These are phyloP conservation scores for Anarhynchus alexandrinus DNA, from an alignment of 2,113 vertebrate species.

Conservation along the genomic window DNA sequence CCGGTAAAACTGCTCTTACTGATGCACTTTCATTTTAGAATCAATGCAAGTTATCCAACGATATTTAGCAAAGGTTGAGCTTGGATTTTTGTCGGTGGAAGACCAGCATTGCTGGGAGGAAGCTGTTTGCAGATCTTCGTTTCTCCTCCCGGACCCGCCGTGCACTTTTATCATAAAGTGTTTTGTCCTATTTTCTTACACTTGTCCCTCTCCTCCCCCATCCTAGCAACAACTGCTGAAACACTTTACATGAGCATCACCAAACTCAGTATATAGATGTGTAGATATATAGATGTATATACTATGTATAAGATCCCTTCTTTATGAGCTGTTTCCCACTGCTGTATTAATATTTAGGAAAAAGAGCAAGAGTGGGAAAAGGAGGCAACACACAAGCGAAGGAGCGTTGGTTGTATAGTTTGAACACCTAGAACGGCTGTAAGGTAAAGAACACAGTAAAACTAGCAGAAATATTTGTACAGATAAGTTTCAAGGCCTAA, in stretches of 20 bases:
- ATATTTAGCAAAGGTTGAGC: background rate
- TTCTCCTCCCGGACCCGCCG: background rate
- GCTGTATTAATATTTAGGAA: background rate
- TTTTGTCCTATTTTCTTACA: background rate
- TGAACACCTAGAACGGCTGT: background rate
- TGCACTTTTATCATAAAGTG: background rate
- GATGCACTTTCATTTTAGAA: background rate
- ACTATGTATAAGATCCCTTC: accelerated
- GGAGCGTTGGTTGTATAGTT: background rate
- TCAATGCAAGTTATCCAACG: background rate
- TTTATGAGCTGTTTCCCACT: background rate
- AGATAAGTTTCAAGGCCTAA: background rate
- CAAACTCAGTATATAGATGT: background rate
- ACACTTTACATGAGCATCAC: background rate
- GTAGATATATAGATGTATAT: no score
- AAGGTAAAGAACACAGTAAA: background rate
- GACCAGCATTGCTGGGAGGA: background rate
- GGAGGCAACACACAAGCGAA: background rate
- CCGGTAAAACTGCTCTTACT: background rate
- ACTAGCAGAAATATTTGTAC: background rate
- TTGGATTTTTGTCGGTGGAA: background rate
- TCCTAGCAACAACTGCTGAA: background rate
- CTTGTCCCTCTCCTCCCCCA: background rate
- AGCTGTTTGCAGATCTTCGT: background rate
- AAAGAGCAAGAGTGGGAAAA: background rate